phyloP scores from a whole-genome alignment of 1,140 invertebrate species.

The Cyclargus thomasi region DNA sequence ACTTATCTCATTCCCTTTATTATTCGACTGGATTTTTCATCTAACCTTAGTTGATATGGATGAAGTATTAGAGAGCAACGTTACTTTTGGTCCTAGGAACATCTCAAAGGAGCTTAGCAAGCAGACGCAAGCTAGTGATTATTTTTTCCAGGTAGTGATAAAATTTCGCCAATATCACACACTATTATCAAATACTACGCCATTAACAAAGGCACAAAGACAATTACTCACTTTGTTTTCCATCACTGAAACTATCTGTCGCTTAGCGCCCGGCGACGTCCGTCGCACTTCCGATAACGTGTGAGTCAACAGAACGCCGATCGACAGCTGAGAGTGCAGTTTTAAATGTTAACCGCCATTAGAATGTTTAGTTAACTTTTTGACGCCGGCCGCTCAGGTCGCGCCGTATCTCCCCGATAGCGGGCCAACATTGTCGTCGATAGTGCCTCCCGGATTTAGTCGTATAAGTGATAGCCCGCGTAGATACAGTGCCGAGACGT shows the following conservation, averaged over 20 bases:
- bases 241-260: conserved; percentile 59
- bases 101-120: no score
- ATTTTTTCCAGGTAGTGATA: no score
- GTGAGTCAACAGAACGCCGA: conserved; percentile 49
- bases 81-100: no score
- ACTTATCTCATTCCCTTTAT: no score
- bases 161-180: background rate
- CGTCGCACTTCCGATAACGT: conserved; percentile 60
- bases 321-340: conserved; percentile 22
- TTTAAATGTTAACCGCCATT: conserved; percentile 13
- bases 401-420: conserved; percentile 13
- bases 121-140: no score
- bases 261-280: conserved; percentile 50
- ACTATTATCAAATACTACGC: background rate
- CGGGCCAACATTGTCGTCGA: conserved; percentile 16
- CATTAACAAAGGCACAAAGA: conserved; percentile 62
- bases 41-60: no score
- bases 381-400: conserved; percentile 9
- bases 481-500: background rate
- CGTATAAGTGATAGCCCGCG: background rate
- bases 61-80: no score
- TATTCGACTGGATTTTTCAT: no score
- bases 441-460: conserved; percentile 11
- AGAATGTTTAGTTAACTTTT: conserved; percentile 26
- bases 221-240: conserved; percentile 34